phyloP scores from a whole-genome alignment of 2,113 vertebrate genomes.

The Corynorhinus townsendii region DNA sequence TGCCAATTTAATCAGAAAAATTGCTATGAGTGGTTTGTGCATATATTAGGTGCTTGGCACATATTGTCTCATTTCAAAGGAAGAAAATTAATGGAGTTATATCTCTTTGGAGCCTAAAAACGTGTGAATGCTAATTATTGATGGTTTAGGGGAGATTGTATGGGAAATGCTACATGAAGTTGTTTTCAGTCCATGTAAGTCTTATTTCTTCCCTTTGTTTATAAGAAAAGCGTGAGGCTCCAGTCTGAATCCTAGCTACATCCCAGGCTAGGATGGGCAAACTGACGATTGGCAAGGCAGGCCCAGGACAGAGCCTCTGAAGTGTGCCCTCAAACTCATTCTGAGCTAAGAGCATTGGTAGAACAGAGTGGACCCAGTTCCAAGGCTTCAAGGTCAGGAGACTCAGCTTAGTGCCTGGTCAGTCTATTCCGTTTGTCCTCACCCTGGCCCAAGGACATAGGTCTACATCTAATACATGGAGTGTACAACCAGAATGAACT shows the following conservation, averaged over 20 bases:
- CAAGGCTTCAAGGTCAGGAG: not conserved
- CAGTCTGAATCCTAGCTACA: not conserved
- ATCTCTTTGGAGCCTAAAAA: not conserved
- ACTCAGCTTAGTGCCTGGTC: too few relatives aligned
- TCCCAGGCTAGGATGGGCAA: not conserved
- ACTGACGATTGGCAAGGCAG: not conserved
- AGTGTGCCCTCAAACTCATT: not conserved
- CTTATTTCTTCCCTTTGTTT: not conserved
- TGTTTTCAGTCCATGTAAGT: not conserved
- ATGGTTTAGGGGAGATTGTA: not conserved
- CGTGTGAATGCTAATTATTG: not conserved
- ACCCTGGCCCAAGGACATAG: rapidly evolving
- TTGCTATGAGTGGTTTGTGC: not conserved
- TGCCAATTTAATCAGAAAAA: not conserved
- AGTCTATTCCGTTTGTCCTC: not conserved
- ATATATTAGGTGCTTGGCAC: not conserved
- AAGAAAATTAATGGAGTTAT: not conserved
- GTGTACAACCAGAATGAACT: not conserved
- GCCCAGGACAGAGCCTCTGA: not conserved
- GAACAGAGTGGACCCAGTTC: not conserved
- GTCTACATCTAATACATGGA: not conserved
- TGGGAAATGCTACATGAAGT: not conserved
- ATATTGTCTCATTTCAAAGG: slow-evolving; percentile 1
- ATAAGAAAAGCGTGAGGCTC: not conserved
- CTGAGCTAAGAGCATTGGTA: not conserved